Base-by-base conservation (phyloP, 2,797 vertebrate species). In the Iguana delicatissima region DNA sequence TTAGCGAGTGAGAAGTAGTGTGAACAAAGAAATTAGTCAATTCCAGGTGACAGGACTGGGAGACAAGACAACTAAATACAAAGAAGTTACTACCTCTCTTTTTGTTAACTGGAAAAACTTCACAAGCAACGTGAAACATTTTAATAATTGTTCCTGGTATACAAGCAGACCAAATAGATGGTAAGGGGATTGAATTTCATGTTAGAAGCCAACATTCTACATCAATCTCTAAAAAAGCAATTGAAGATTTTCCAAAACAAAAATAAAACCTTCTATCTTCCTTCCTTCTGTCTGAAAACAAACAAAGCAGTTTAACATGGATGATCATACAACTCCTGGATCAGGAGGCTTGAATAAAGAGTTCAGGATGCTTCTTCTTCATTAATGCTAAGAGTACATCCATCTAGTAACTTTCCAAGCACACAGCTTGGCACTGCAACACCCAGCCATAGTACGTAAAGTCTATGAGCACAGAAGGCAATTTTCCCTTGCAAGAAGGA, bases 11-110 rank as follows among this genome's bases (percentile, higher is more conserved):
- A 67, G 84, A 90, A 73, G 42, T 38, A 24, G 42, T 46, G 67
- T 38, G 69, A 87, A 77, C 42, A 55, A 87, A 18, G 20, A 87
- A 67, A 90, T 87, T 52, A 87, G 32, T 64, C 69, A 82, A 35
- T 46, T 89, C 46, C 52, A 81, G 29, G 52, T n/a, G 20, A 29
- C 6, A 6, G 10, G 24, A 26, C 7, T 16, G 29, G 35, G 35
- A 55, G 59, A 12, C 10, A 74, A 69, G 74, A 9, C 80, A 35
- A 16, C 32, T 82, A 84, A 72, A 16, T 72, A 46, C 26, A 57
- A 89, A 85, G n/a, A 72, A 38, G 52, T 86, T 22, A n/a, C 20
- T 26, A 42, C 14, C 64, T 55, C 26, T 80, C n/a, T 52, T 32
- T 46, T 74, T 50, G 57, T 73, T 90, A 46, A 80, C 52, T 50